These are phyloP conservation scores for Tricholaema leucomelas DNA, from an alignment of 2,113 vertebrate species.

Conservation along the genomic window DNA sequence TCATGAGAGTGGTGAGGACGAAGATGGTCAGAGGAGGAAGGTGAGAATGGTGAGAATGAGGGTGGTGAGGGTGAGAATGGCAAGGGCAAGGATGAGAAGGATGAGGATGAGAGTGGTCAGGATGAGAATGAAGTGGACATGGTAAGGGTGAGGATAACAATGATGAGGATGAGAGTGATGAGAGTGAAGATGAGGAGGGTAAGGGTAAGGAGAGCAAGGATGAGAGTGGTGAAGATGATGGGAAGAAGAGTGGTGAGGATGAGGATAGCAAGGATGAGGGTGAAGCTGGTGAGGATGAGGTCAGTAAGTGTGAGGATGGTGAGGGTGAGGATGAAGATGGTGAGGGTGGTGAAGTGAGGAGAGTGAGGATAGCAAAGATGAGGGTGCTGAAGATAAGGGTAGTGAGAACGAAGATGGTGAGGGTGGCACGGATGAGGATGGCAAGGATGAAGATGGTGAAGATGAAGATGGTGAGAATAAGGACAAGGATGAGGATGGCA, in stretches of 20 bases:
- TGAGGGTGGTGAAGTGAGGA: too few relatives aligned
- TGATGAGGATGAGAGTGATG: not conserved
- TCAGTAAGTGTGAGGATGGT: too few relatives aligned
- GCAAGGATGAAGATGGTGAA: not conserved
- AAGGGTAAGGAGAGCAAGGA: not conserved
- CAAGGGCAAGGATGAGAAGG: not conserved
- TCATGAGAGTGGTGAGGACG: not conserved
- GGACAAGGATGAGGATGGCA: not conserved
- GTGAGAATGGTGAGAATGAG: not conserved
- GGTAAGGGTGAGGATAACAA: not conserved
- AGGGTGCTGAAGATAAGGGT: not conserved
- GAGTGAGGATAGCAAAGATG: not conserved
- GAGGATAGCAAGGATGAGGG: too few relatives aligned
- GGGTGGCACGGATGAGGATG: not conserved
- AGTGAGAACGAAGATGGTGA: too few relatives aligned
- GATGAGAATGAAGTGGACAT: not conserved
- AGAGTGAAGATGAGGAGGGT: not conserved
- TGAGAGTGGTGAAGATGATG: not conserved
- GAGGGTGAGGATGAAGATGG: too few relatives aligned
- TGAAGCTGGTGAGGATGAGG: too few relatives aligned
- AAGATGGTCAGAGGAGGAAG: not conserved
- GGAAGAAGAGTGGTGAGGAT: not conserved
- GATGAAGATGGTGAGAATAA: not conserved
- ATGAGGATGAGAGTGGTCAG: not conserved
- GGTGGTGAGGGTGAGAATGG: not conserved